A percentile compares a stretch with the other conserved stretches of the same genome.
Evolutionary conservation across 23 tunicate species (phyloP).

Genomic region (Aplidium turbinatum): DNA sequence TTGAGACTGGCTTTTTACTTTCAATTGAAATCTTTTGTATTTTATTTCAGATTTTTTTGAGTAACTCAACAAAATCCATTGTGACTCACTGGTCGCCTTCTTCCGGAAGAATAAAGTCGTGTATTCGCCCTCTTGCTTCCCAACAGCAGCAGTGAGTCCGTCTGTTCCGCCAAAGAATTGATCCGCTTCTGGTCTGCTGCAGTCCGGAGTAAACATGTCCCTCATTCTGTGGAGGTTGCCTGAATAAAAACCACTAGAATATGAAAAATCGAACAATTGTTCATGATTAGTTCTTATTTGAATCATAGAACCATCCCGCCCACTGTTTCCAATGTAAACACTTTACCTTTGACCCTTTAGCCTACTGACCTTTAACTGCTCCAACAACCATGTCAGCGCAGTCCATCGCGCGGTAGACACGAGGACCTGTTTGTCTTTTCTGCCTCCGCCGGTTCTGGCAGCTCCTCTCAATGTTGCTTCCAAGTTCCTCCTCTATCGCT

Average conservation of each 20-base stretch:
- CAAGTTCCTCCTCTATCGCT: slow-evolving; percentile 14
- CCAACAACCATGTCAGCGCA: slow-evolving; percentile 43
- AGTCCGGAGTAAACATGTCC: slow-evolving; percentile 46
- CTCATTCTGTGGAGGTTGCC: slow-evolving; percentile 33
- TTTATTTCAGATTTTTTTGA: not conserved
- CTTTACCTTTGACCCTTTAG: no score
- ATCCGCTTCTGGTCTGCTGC: slow-evolving; percentile 38
- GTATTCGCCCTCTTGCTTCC: slow-evolving; percentile 34
- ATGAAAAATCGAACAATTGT: no score
- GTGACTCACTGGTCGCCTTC: slow-evolving; percentile 21
- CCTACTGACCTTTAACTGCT: slow-evolving; percentile 46
- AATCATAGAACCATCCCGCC: no score
- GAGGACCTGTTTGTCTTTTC: not conserved
- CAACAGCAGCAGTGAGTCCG: slow-evolving; percentile 49
- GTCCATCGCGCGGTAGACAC: slow-evolving; percentile 26
- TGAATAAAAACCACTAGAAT: no score
- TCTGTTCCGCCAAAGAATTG: slow-evolving; percentile 52
- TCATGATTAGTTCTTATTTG: no score
- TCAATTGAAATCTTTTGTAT: not conserved
- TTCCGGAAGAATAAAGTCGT: slow-evolving; percentile 51
- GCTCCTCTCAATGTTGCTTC: slow-evolving; percentile 5
- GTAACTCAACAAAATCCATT: not conserved
- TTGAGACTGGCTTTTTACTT: not conserved
- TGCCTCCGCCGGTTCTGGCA: not conserved
- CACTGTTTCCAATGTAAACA: no score